Evolutionary conservation across 2,888 invertebrate genomes (phyloP).

Genomic region (Tachina lurida): DNA sequence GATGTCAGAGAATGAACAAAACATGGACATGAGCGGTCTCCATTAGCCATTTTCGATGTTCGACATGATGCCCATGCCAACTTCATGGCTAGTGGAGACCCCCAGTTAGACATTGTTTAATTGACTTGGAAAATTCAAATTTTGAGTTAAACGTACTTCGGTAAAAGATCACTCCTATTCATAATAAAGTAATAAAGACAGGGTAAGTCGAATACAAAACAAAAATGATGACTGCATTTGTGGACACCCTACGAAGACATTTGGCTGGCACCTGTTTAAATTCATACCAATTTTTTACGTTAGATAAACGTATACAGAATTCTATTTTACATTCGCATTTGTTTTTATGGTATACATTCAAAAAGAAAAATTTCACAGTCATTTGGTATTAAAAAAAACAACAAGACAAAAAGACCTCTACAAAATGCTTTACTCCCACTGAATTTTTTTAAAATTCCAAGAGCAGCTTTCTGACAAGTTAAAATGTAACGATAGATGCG

Average conservation of each 20-base stretch:
- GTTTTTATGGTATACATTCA: slow-evolving; percentile 39
- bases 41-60: no score
- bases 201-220: not conserved
- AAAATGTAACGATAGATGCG: not conserved
- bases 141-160: no score
- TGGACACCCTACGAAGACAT: slow-evolving; percentile 33
- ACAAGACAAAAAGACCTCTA: slow-evolving; percentile 2
- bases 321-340: slow-evolving; percentile 29
- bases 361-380: not conserved
- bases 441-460: not conserved
- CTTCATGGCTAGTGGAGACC: no score
- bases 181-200: not conserved
- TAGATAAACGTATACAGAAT: not conserved
- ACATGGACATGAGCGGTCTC: no score
- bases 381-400: not conserved
- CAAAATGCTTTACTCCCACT: slow-evolving; percentile 2
- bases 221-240: slow-evolving; percentile 16
- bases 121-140: no score
- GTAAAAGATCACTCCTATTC: not conserved
- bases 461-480: not conserved
- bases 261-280: slow-evolving; percentile 48
- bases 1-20: no score
- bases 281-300: slow-evolving; percentile 19
- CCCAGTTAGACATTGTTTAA: no score
- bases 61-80: no score